Base-by-base conservation (phyloP, 2,888 invertebrate species). In the Eulithis testata region DNA sequence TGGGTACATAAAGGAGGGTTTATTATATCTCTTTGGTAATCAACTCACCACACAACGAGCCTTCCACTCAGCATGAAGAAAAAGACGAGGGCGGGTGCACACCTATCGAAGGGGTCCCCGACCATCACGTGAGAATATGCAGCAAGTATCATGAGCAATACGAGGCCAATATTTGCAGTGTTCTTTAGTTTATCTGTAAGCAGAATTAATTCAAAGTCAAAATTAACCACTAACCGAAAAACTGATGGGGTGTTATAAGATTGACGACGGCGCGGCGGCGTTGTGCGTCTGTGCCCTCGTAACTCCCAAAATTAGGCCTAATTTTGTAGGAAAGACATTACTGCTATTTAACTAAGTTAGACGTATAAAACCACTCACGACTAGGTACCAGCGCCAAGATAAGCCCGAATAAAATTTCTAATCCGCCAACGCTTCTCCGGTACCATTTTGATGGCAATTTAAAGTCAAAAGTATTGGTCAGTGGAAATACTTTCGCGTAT, bases 361-460 rank as follows among this genome's bases (percentile, higher is more conserved):
- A 1, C 40, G 0, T 40, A 11, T n/a, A 21, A 49, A 40, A 80
- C 14, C 21, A 94, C 96, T 95, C 94, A 98, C 97, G 96, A 88
- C 95, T 96, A 73, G 97, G 97, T 88, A 97, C 94, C 77, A 96
- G 87, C 65, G 97, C 97, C 95, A 98, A 95, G 47, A 96, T 95
- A 73, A 97, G 83, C 37, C 98, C 98, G 81, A 97, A 97, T 68
- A 96, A 88, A 76, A 98, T 96, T 91, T 98, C 98, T 76, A 97
- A 91, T 21, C 95, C 95, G 63, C 98, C 98, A 65, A 98, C 96
- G 6, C 96, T 94, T 81, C 97, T 94, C 75, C 98, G 94, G 85
- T 98, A 98, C 97, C 97, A 97, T 94, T 98, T 98, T 64, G 98
- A 97, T 56, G 98, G 97, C 73, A 98, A 94, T 93, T 98, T 98